phyloP scores from a whole-genome alignment of 2,888 invertebrate species.

The Crocallis elinguaria region DNA sequence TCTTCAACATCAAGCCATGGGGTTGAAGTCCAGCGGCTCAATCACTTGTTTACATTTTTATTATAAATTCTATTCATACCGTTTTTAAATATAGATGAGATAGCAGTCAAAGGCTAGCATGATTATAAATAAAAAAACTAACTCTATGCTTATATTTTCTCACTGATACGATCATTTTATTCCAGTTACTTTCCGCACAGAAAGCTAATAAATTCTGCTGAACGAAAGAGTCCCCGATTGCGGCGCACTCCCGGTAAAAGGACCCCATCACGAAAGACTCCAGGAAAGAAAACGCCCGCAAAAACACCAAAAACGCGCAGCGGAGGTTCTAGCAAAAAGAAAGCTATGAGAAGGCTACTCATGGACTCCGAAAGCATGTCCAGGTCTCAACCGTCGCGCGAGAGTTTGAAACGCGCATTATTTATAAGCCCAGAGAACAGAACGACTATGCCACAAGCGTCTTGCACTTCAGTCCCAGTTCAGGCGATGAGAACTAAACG shows the following conservation, averaged over 20 bases:
- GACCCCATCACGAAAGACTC: slow-evolving; percentile 71
- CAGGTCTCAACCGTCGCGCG: slow-evolving; percentile 74
- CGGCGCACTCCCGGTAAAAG: slow-evolving; percentile 80
- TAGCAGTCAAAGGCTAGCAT: too few relatives aligned
- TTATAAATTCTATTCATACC: too few relatives aligned
- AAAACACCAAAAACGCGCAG: slow-evolving; percentile 84
- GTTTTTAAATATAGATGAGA: too few relatives aligned
- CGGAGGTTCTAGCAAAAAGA: slow-evolving; percentile 86
- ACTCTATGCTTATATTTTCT: too few relatives aligned
- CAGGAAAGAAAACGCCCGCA: slow-evolving; percentile 84
- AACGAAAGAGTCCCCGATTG: slow-evolving; percentile 76
- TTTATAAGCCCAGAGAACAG: slow-evolving; percentile 89
- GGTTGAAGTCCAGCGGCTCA: too few relatives aligned
- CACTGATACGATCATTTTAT: too few relatives aligned
- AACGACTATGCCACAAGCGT: slow-evolving; percentile 51
- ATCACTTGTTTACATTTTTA: too few relatives aligned
- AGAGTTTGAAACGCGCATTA: slow-evolving; percentile 87
- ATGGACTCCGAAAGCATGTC: slow-evolving; percentile 70
- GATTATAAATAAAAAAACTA: too few relatives aligned
- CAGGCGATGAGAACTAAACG: slow-evolving; percentile 86
- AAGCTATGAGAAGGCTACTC: slow-evolving; percentile 74
- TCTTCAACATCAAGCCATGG: too few relatives aligned
- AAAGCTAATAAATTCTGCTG: slow-evolving; percentile 72
- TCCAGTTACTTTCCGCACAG: slow-evolving; percentile 81
- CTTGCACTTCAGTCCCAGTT: slow-evolving; percentile 73